Conservation (phyloP, 2,888 invertebrate genomes). For the Phragmatobia fuliginosa region DNA sequence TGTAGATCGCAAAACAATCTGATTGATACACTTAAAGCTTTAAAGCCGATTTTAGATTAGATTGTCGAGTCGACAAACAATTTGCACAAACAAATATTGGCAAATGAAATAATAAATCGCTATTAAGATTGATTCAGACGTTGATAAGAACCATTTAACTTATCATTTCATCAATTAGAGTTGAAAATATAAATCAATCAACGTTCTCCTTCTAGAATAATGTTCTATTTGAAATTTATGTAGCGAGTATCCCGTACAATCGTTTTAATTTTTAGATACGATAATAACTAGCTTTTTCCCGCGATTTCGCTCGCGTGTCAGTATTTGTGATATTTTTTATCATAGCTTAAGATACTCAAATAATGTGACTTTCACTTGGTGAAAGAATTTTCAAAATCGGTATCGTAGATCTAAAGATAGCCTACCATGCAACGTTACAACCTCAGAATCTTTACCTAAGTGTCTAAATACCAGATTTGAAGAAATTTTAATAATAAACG, state of each 20-base stretch:
- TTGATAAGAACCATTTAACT: conserved; percentile 11
- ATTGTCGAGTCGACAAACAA: conserved; percentile 5
- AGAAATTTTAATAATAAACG: background rate
- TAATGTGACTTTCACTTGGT: too few relatives aligned
- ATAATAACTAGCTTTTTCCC: too few relatives aligned
- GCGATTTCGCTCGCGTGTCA: too few relatives aligned
- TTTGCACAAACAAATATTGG: background rate
- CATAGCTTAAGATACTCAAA: too few relatives aligned
- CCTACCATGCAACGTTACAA: too few relatives aligned
- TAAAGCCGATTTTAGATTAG: background rate
- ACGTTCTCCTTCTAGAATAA: background rate
- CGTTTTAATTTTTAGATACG: background rate
- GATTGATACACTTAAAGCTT: background rate
- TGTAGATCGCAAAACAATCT: background rate
- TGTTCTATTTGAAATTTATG: background rate
- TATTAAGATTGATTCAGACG: conserved; percentile 16
- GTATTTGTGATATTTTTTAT: too few relatives aligned
- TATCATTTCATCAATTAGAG: conserved; percentile 17
- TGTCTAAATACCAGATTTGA: background rate
- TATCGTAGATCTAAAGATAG: too few relatives aligned
- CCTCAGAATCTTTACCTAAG: too few relatives aligned
- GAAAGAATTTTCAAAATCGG: too few relatives aligned
- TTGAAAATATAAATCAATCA: conserved; percentile 18
- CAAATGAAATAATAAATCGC: conserved; percentile 10
- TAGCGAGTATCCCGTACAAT: background rate